phyloP scores from a whole-genome alignment of 30 jellyfish, hydroid and myxozoan genomes.

The Morbakka virulenta region DNA sequence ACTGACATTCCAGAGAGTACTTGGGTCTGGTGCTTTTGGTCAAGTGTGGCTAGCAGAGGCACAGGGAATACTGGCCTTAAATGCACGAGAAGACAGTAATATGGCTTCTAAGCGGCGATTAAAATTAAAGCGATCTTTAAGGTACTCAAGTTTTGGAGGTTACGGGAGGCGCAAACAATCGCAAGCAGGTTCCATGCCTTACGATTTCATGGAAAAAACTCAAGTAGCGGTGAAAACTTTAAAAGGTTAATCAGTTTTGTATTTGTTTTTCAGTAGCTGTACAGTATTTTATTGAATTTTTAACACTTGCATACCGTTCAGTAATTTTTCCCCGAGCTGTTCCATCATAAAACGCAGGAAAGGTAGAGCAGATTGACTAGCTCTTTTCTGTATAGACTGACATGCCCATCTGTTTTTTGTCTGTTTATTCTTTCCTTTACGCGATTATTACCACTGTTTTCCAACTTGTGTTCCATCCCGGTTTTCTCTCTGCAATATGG shows the following conservation, averaged over 20 bases:
- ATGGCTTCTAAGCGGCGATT: slow-evolving; percentile 40
- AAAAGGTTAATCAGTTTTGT: slow-evolving; percentile 61
- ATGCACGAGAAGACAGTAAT: slow-evolving; percentile 49
- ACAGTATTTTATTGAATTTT: no score
- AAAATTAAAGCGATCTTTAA: slow-evolving; percentile 21
- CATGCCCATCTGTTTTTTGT: no score
- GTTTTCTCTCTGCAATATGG: no score
- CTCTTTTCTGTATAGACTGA: no score
- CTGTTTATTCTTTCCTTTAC: no score
- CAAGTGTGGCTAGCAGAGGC: slow-evolving; percentile 96
- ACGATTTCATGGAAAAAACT: slow-evolving; percentile 46
- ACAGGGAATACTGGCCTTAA: slow-evolving; percentile 72
- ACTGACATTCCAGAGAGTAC: slow-evolving; percentile 43
- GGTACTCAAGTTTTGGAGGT: slow-evolving; percentile 23
- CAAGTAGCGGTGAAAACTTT: slow-evolving; percentile 94
- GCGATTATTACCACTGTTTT: no score
- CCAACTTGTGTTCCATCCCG: no score
- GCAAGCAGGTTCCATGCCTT: background rate
- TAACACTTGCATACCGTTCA: no score
- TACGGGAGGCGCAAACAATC: slow-evolving; percentile 12
- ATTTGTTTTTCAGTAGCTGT: background rate
- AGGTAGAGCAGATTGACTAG: no score
- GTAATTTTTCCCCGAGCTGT: no score
- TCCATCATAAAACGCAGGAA: no score
- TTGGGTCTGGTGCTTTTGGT: slow-evolving; percentile 98